Conservation (phyloP, 2,888 invertebrate genomes). For the Oxycera nigricornis region DNA sequence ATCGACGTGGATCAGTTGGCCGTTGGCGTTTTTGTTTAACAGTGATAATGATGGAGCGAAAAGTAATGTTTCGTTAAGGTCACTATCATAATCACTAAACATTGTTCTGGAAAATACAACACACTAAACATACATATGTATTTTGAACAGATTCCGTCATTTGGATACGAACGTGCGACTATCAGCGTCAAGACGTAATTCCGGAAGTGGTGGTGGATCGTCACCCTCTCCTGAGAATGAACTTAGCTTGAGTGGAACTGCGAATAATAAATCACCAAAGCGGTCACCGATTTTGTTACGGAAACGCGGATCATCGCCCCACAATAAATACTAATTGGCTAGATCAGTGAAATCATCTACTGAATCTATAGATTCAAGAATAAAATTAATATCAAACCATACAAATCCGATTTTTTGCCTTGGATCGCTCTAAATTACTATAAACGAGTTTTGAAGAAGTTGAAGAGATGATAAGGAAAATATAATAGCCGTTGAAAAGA, state of each 20-base stretch:
- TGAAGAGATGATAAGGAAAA: too few species aligned
- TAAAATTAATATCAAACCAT: slow-evolving; percentile 1
- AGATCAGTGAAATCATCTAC: too few species aligned
- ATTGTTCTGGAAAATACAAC: slow-evolving; percentile 6
- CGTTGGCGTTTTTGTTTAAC: slow-evolving; percentile 86
- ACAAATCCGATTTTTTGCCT: too few species aligned
- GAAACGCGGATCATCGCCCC: slow-evolving; percentile 57
- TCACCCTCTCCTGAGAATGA: slow-evolving; percentile 74
- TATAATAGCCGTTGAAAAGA: too few species aligned
- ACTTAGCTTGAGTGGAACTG: slow-evolving; percentile 55
- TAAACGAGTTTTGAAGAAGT: too few species aligned
- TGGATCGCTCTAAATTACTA: too few species aligned
- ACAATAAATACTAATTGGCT: slow-evolving; percentile 41
- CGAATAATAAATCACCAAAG: slow-evolving; percentile 63
- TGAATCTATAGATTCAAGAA: too few species aligned
- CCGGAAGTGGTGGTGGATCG: slow-evolving; percentile 67
- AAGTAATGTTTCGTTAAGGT: slow-evolving; percentile 83
- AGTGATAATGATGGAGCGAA: slow-evolving; percentile 72
- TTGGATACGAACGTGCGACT: slow-evolving; percentile 84
- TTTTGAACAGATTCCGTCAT: slow-evolving; percentile 75
- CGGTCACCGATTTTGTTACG: slow-evolving; percentile 62
- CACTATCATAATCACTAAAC: slow-evolving; percentile 50
- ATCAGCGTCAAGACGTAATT: slow-evolving; percentile 69
- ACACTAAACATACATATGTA: too few species aligned
- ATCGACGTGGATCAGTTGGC: slow-evolving; percentile 90